Evolutionary conservation across 2,888 invertebrate species (phyloP).

Genomic region (Nomada fabriciana): DNA sequence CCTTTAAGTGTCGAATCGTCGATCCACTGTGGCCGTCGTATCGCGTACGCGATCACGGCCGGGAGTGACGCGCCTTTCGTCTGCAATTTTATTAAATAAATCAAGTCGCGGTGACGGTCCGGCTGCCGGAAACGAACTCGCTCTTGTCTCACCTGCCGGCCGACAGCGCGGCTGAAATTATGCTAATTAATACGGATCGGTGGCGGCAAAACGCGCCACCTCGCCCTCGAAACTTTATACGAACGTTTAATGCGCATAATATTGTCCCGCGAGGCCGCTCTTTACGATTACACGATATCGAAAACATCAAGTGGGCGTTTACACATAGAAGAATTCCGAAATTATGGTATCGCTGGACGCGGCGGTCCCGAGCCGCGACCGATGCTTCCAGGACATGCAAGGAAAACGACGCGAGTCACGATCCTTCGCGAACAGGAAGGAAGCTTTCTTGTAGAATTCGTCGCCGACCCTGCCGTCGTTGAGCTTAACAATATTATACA

Average conservation of each 20-base stretch:
- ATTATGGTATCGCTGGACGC: slow-evolving; percentile 32
- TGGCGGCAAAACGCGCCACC: slow-evolving; percentile 33
- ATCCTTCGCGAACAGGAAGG: background rate
- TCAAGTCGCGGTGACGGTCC: slow-evolving; percentile 54
- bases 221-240: slow-evolving; percentile 41
- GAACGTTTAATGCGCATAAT: slow-evolving; percentile 31
- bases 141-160: slow-evolving; percentile 63
- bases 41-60: slow-evolving; percentile 19
- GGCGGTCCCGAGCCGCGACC: background rate
- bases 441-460: background rate
- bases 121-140: slow-evolving; percentile 63
- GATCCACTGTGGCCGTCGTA: background rate
- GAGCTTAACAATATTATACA: background rate
- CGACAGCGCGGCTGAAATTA: slow-evolving; percentile 63
- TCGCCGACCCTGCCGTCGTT: background rate
- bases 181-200: slow-evolving; percentile 68
- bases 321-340: slow-evolving; percentile 39
- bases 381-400: slow-evolving; percentile 23
- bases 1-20: slow-evolving; percentile 24
- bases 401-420: slow-evolving; percentile 12
- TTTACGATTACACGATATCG: slow-evolving; percentile 50
- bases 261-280: slow-evolving; percentile 38
- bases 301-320: slow-evolving; percentile 46
- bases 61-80: background rate
- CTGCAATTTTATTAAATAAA: slow-evolving; percentile 65